A percentile compares a stretch with the other conserved stretches of the same genome.
phyloP scores from a whole-genome alignment of 2,888 invertebrate species.

The Apodemia duryi region DNA sequence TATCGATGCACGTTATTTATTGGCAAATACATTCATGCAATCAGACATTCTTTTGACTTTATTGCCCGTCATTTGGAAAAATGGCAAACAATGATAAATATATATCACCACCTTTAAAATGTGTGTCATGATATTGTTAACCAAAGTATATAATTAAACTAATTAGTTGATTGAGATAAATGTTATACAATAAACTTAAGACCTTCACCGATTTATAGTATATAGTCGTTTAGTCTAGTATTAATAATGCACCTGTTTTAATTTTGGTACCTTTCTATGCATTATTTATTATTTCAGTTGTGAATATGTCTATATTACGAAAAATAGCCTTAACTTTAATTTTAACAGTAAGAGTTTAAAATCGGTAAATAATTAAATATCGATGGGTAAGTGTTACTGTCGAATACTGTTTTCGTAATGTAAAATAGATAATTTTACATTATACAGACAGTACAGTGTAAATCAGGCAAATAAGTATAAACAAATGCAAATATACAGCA shows the following conservation, averaged over 20 bases:
- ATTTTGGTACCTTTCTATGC: neutral
- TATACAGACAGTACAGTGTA: neutral
- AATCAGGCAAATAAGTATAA: conserved; percentile 20
- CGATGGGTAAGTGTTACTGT: neutral
- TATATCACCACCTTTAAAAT: neutral
- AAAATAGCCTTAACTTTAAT: too few species aligned
- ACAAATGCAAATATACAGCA: conserved; percentile 42
- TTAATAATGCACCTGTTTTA: neutral
- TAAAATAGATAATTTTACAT: neutral
- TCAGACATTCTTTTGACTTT: neutral
- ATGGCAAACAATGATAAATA: neutral
- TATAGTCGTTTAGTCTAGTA: neutral
- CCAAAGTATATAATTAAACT: neutral
- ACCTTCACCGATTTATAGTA: neutral
- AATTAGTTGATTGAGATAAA: neutral
- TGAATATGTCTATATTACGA: too few species aligned
- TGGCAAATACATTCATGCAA: conserved; percentile 77
- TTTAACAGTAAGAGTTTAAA: too few species aligned
- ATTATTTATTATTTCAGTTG: neutral
- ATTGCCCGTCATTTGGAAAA: conserved; percentile 1
- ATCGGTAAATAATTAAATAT: neutral
- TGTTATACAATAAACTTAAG: neutral
- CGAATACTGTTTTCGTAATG: neutral
- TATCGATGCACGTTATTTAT: conserved; percentile 59
- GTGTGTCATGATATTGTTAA: neutral